These are phyloP conservation scores for Sus scrofa DNA, from an alignment of 2,113 vertebrate genomes.

Conservation along the genomic window T2T-Sscrofa CM000814.6:137419501-137420000, in stretches of 20 bases:
- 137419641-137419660: not conserved
- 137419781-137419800: not conserved
- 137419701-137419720: not conserved
- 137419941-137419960: rapidly evolving
- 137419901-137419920: not conserved
- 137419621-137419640: too few relatives aligned
- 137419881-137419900: not conserved
- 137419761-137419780: not conserved
- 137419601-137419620: too few relatives aligned
- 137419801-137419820: not conserved
- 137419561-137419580: too few relatives aligned
- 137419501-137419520: too few relatives aligned
- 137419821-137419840: rapidly evolving
- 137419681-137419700: not conserved
- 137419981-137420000: not conserved
- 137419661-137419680: not conserved
- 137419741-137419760: not conserved
- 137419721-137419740: not conserved
- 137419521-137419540: too few relatives aligned
- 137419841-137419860: not conserved
- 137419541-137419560: too few relatives aligned
- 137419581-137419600: too few relatives aligned
- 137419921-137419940: not conserved
- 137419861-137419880: not conserved
- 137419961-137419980: not conserved